These are phyloP conservation scores for Euplagia quadripunctaria DNA, from an alignment of 2,888 invertebrate genomes.

Conservation along the genomic window DNA sequence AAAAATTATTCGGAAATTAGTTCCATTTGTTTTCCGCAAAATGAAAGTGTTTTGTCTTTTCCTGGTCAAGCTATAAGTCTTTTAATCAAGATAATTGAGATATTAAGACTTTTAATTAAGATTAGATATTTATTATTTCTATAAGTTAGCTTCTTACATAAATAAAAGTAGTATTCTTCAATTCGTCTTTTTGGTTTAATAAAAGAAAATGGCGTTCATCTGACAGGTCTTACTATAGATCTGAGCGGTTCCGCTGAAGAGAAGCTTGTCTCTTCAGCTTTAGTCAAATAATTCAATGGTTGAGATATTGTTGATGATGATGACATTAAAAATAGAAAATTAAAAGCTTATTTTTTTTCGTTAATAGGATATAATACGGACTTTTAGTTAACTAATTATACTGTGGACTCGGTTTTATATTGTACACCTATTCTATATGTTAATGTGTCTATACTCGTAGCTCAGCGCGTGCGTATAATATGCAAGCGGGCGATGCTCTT, in stretches of 20 bases:
- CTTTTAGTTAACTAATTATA: neutral
- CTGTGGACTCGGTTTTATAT: neutral
- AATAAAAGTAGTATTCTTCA: neutral
- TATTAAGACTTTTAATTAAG: too few species aligned
- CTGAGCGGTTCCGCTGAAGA: neutral
- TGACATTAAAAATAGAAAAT: too few species aligned
- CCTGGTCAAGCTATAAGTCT: too few species aligned
- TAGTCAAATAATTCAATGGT: neutral
- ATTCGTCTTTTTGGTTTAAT: neutral
- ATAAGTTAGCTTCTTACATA: neutral
- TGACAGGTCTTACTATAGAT: neutral
- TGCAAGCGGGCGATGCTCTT: constrained; percentile 37
- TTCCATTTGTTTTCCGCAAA: too few species aligned
- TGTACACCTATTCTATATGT: neutral
- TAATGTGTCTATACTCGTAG: constrained; percentile 1
- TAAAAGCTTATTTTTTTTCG: too few species aligned
- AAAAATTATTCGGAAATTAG: too few species aligned
- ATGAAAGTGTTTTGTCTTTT: too few species aligned
- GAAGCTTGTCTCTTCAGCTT: neutral
- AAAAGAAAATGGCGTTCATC: neutral
- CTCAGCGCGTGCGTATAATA: constrained; percentile 29
- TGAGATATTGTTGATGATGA: neutral
- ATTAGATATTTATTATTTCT: neutral
- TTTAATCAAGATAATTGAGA: too few species aligned
- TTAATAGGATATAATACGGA: neutral